Evolutionary conservation across 2,113 vertebrate genomes (phyloP).

Genomic region (Ceyx margarethae): DNA sequence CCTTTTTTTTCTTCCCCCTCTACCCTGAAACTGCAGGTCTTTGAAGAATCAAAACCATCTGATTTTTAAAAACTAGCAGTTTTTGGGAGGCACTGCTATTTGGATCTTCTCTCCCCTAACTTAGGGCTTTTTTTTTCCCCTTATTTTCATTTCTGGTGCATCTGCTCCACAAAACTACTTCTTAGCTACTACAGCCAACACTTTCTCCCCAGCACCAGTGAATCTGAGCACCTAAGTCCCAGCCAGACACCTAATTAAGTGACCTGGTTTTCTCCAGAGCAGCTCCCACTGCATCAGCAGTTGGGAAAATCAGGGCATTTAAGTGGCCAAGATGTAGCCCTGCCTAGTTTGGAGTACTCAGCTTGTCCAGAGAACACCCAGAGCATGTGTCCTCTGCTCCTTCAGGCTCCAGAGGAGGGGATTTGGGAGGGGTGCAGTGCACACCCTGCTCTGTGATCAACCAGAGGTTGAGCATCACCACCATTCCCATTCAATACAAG

Average conservation of each 20-base stretch:
- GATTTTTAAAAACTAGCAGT: neutral
- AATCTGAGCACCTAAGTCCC: neutral
- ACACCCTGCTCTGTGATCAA: neutral
- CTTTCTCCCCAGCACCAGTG: neutral
- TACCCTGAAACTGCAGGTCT: neutral
- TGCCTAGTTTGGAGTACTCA: neutral
- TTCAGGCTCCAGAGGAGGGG: neutral
- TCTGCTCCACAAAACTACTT: neutral
- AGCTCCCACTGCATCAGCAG: conserved; percentile 49
- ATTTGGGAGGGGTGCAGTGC: neutral
- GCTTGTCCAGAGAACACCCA: neutral
- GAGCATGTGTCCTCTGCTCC: neutral
- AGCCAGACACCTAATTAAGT: conserved; percentile 27
- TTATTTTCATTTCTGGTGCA: neutral
- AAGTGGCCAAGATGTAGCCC: neutral
- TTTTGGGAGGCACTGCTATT: neutral
- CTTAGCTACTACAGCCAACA: neutral
- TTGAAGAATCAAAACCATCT: neutral
- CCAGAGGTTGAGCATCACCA: neutral
- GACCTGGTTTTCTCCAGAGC: conserved; percentile 44
- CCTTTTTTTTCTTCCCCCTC: neutral
- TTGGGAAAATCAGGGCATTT: conserved; percentile 31
- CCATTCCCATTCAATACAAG: neutral
- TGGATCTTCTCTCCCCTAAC: too few relatives aligned
- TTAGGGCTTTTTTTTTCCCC: neutral